Conservation (phyloP, 2,888 invertebrate genomes). For the Stictocephala bisonia region DNA sequence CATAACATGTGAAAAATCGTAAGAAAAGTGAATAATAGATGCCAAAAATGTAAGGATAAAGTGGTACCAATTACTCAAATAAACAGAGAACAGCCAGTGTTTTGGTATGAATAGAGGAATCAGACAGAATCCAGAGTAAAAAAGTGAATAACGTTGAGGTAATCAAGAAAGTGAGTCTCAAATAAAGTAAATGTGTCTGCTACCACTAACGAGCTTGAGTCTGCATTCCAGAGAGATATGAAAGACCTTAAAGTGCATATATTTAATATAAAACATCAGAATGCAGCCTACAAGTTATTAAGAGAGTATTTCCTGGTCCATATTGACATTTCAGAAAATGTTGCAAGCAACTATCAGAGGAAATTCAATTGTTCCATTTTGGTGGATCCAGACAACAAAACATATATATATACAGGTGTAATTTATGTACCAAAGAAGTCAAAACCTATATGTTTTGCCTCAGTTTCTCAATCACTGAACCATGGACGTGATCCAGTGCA, state of each 20-base stretch:
- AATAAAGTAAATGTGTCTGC: not conserved
- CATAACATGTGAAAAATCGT: not conserved
- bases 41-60: not conserved
- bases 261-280: conserved; percentile 18
- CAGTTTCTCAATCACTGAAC: not conserved
- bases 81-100: not conserved
- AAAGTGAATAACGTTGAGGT: not conserved
- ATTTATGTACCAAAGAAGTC: not conserved
- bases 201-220: not conserved
- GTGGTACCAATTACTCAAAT: not conserved
- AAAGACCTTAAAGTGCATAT: too few species aligned
- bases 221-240: too few species aligned
- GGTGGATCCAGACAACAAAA: not conserved
- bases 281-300: not conserved
- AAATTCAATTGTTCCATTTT: conserved; percentile 6
- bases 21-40: not conserved
- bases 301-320: not conserved
- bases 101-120: not conserved
- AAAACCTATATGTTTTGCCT: not conserved
- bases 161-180: not conserved
- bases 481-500: not conserved
- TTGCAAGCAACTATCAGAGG: not conserved
- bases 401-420: conserved; percentile 4
- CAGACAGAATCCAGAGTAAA: not conserved
- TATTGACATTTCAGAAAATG: conserved; percentile 10